These are phyloP conservation scores for Aporophyla nigra DNA, from an alignment of 2,888 invertebrate species.

Conservation along the genomic window DNA sequence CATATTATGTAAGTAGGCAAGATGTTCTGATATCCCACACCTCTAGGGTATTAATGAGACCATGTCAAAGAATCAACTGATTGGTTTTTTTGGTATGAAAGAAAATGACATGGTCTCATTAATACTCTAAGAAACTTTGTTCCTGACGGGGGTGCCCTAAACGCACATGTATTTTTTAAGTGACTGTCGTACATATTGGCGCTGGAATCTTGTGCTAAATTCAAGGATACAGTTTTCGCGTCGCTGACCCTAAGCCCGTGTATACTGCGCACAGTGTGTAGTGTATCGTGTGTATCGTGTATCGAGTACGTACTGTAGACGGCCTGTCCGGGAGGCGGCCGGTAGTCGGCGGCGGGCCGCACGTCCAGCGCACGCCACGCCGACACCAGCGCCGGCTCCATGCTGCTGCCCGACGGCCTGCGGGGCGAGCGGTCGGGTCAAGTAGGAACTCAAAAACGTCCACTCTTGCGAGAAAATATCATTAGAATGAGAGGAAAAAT, in stretches of 20 bases:
- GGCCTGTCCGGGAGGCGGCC: slow-evolving; percentile 86
- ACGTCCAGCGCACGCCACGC: slow-evolving; percentile 96
- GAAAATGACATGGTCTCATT: too few species aligned
- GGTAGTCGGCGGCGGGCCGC: slow-evolving; percentile 82
- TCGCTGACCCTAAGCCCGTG: neutral
- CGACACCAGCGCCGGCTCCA: slow-evolving; percentile 90
- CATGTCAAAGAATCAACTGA: too few species aligned
- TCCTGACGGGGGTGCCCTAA: too few species aligned
- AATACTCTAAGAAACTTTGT: too few species aligned
- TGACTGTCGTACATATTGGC: neutral
- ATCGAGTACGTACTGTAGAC: slow-evolving; percentile 80
- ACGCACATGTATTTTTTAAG: too few species aligned
- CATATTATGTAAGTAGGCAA: too few species aligned
- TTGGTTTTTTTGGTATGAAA: too few species aligned
- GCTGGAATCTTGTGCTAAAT: neutral
- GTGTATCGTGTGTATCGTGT: neutral
- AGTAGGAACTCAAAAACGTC: neutral
- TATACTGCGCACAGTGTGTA: neutral
- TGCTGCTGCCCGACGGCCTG: slow-evolving; percentile 78
- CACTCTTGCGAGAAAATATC: neutral
- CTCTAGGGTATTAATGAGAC: too few species aligned
- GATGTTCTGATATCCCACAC: too few species aligned
- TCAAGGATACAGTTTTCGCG: neutral
- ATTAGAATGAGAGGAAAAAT: too few species aligned
- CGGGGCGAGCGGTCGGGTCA: neutral